These are phyloP conservation scores for Candoia aspera DNA, from an alignment of 2,113 vertebrate species.

Conservation along the genomic window DNA sequence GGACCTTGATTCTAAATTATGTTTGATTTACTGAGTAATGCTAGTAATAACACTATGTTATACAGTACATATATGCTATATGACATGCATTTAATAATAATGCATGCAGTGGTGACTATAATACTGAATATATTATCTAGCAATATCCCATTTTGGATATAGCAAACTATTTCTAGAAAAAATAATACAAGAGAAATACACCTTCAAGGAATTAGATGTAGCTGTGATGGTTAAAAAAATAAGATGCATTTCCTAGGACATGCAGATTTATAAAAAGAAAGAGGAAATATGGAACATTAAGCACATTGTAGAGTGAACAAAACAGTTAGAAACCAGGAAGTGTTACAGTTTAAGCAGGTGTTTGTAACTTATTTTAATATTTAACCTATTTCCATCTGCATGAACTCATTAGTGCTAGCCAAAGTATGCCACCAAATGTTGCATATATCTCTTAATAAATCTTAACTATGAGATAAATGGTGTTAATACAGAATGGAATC, in stretches of 20 bases:
- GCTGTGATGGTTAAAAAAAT: background rate
- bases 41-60: no score
- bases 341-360: background rate
- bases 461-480: background rate
- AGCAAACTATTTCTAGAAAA: background rate
- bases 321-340: background rate
- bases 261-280: background rate
- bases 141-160: no score
- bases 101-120: no score
- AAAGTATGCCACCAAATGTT: background rate
- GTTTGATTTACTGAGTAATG: no score
- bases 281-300: background rate
- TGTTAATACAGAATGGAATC: background rate
- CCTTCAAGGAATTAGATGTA: background rate
- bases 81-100: no score
- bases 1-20: no score
- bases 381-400: background rate
- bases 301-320: background rate
- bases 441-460: background rate
- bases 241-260: background rate
- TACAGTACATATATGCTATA: no score
- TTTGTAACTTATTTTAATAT: background rate
- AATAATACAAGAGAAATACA: background rate
- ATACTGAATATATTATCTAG: no score
- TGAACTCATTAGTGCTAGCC: background rate